Evolutionary conservation across 2,888 invertebrate species (phyloP).

Genomic region (Acleris cristana): DNA sequence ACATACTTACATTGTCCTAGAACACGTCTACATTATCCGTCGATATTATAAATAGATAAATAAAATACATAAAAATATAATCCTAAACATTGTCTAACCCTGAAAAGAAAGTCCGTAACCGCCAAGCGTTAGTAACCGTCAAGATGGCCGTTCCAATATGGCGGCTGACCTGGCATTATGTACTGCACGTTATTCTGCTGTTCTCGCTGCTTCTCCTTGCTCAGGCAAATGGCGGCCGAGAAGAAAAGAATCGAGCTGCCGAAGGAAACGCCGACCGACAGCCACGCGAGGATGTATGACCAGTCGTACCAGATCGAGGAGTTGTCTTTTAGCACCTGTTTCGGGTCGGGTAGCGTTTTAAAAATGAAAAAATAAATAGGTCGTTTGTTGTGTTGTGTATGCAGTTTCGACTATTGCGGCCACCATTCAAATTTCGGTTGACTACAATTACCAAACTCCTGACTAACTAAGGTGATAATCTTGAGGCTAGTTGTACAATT

Average conservation of each 20-base stretch:
- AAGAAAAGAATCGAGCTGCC: slow-evolving; percentile 90
- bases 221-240: slow-evolving; percentile 90
- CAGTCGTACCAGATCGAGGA: slow-evolving; percentile 90
- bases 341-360: slow-evolving; percentile 41
- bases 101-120: slow-evolving; percentile 55
- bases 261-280: slow-evolving; percentile 90
- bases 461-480: too few relatives aligned
- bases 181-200: slow-evolving; percentile 92
- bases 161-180: slow-evolving; percentile 92
- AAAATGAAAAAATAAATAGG: background rate
- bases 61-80: slow-evolving; percentile 18
- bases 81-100: slow-evolving; percentile 12
- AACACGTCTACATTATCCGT: background rate
- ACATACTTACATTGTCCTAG: slow-evolving; percentile 14
- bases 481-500: too few relatives aligned
- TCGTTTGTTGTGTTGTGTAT: too few relatives aligned
- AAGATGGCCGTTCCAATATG: slow-evolving; percentile 62
- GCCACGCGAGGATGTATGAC: slow-evolving; percentile 94
- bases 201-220: slow-evolving; percentile 89
- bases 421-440: too few relatives aligned
- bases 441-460: too few relatives aligned
- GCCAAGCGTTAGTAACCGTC: slow-evolving; percentile 71
- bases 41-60: slow-evolving; percentile 8
- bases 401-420: too few relatives aligned
- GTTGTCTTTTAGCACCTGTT: slow-evolving; percentile 89